Evolutionary conservation across 2,888 invertebrate species (phyloP), one percentile per base, ranked within the genome.

Genomic region (Drosophila emarginata): DNA sequence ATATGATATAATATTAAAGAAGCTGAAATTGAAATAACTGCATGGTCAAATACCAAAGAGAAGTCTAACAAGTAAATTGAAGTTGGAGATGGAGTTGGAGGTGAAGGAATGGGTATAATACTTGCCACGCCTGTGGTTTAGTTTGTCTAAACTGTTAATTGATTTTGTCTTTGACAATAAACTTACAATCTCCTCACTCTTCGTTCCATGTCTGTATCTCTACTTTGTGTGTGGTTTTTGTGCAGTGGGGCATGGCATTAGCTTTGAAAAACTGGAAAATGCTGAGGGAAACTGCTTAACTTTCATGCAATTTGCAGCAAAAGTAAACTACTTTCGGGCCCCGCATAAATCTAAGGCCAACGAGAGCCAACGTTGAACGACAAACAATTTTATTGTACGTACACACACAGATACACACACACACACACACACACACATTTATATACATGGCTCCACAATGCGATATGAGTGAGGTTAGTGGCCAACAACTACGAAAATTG

Each of bases 331-430:
- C 84, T 83, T 83, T 77, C 53, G 37, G 67, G 59, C 57, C 56
- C 70, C 68, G 79, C 81, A 83, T 88, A 88, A 83, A 88, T 83
- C 82, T 83, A 60, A 70, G 58, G 76, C 66, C 67, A 70, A 59
- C 84, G 53, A 62, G 58, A 28, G 40, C n/a, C 53, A 36, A 76
- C 71, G 61, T 67, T 68, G 71, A 84, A 79, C 87, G 84, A 88
- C 89, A 84, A 84, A 88, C 89, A 87, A 84, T 84, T 84, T 84
- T 89, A 84, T 84, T 84, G 84, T 84, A 57, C 79, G 72, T 61
- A 62, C 60, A 61, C 40, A 45, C 50, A 61, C 57, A 61, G 40
- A 39, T 51, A 54, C 15, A 45, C 18, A 53, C 23, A 45, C 45
- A 39, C 3, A 6, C 32, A 39, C 12, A 37, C 45, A 50, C 14